Evolutionary conservation across 2,113 vertebrate species (phyloP).

Genomic region (Lepus americanus): DNA sequence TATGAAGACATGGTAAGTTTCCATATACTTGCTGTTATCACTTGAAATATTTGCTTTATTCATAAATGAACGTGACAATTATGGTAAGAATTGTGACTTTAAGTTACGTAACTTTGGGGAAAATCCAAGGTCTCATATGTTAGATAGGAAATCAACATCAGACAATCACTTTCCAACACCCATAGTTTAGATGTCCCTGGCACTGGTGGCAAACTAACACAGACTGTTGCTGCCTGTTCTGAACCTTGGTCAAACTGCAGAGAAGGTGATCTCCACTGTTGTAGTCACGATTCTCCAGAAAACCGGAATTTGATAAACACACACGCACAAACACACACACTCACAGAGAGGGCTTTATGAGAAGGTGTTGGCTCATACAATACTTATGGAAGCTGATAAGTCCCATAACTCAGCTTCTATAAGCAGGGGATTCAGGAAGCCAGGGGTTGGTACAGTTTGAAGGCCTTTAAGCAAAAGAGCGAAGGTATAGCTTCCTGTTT

Average conservation of each 20-base stretch:
- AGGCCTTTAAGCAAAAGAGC: not conserved
- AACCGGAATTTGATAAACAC: not conserved
- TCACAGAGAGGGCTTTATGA: not conserved
- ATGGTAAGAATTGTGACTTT: not conserved
- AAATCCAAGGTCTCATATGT: not conserved
- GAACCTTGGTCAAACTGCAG: not conserved
- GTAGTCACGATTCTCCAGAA: not conserved
- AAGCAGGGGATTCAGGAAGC: not conserved
- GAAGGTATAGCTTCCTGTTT: not conserved
- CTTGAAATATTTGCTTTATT: constrained; percentile 22
- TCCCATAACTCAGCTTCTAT: not conserved
- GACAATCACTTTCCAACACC: not conserved
- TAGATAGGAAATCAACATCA: not conserved
- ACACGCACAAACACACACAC: not conserved
- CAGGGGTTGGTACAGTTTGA: not conserved
- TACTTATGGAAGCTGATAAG: not conserved
- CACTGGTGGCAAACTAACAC: not conserved
- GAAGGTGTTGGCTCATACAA: not conserved
- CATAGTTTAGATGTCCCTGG: not conserved
- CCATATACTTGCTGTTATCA: not conserved
- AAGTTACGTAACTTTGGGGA: not conserved
- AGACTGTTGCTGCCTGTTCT: not conserved
- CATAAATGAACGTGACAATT: not conserved
- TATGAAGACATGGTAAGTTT: not conserved
- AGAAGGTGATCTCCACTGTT: not conserved